Percentiles rank a stretch among this genome's conserved stretches.
These are phyloP conservation scores for Trematomus loennbergii DNA, from an alignment of 2,113 vertebrate species.

Conservation along the genomic window DNA sequence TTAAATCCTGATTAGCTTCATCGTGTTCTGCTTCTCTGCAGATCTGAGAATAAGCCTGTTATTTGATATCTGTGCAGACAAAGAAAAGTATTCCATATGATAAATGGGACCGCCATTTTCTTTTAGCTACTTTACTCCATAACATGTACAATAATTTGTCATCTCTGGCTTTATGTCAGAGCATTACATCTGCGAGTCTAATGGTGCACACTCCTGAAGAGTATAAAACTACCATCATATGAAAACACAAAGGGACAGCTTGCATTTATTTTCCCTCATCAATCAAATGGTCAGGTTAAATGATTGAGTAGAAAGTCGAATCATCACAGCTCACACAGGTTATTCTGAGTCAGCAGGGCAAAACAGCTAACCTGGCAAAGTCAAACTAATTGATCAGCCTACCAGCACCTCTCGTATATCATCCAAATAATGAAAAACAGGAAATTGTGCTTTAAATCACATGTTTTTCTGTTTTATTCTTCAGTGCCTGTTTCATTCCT, in stretches of 20 bases:
- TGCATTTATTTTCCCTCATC: conserved; percentile 2
- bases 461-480: neutral
- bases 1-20: conserved; percentile 1
- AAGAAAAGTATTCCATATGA: neutral
- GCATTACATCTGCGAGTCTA: neutral
- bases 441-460: neutral
- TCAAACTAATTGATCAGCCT: neutral
- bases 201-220: neutral
- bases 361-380: neutral
- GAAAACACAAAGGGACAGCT: neutral
- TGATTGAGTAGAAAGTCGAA: neutral
- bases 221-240: neutral
- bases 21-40: conserved; percentile 10
- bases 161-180: neutral
- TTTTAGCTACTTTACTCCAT: conserved; percentile 13
- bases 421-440: no score
- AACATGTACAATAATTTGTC: neutral
- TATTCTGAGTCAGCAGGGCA: neutral
- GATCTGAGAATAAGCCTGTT: conserved; percentile 26
- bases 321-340: neutral
- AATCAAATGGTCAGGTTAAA: neutral
- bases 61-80: neutral
- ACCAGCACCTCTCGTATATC: neutral
- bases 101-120: conserved; percentile 28
- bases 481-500: neutral